Conservation (phyloP, 2,113 vertebrate species). For the Tympanuchus pallidicinctus region DNA sequence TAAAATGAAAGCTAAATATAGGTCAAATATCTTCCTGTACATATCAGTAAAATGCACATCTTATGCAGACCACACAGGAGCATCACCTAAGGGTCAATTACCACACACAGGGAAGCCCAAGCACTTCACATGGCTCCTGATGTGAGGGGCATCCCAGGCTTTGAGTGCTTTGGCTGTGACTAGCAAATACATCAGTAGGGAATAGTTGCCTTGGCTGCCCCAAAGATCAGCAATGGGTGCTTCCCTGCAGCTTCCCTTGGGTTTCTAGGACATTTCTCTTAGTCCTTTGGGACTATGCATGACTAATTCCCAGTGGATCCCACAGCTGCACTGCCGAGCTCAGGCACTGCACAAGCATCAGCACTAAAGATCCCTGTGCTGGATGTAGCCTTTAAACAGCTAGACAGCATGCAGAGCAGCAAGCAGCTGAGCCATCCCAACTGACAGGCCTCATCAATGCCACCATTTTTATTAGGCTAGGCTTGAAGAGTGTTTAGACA, state of each 20-base stretch:
- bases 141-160: not conserved
- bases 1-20: slow-evolving; percentile 17
- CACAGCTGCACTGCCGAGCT: not conserved
- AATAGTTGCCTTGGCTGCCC: not conserved
- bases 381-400: not conserved
- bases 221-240: not conserved
- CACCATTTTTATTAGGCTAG: not conserved
- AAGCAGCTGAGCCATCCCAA: not conserved
- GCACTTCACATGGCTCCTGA: not conserved
- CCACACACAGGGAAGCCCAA: not conserved
- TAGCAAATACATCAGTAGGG: rapidly evolving
- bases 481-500: not conserved
- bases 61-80: not conserved
- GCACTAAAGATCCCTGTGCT: not conserved
- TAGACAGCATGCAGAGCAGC: rapidly evolving
- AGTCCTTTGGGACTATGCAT: rapidly evolving
- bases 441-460: not conserved
- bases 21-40: not conserved
- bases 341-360: not conserved
- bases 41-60: not conserved
- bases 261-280: not conserved
- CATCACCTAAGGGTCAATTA: not conserved
- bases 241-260: not conserved
- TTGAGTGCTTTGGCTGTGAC: not conserved
- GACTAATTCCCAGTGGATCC: not conserved